Conservation (phyloP, 2,113 vertebrate genomes). For the Saguinus midas region DNA sequence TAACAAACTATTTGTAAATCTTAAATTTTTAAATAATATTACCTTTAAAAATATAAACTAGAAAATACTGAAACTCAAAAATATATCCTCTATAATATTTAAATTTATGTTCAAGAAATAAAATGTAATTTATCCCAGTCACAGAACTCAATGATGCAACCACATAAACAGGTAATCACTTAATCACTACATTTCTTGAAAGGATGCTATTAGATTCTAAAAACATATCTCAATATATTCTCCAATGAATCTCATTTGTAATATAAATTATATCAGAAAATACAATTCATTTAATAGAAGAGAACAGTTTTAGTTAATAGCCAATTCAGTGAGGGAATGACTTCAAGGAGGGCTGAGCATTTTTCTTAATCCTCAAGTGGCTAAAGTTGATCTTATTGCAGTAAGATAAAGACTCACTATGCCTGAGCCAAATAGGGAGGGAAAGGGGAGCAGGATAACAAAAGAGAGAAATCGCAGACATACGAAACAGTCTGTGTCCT, state of each 20-base stretch:
- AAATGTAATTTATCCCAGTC: not conserved
- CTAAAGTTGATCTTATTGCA: not conserved
- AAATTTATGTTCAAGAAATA: not conserved
- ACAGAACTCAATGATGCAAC: not conserved
- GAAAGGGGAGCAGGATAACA: not conserved
- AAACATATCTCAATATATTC: not conserved
- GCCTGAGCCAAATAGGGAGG: not conserved
- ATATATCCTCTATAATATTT: conserved; percentile 19
- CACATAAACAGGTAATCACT: not conserved
- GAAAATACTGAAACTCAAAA: conserved; percentile 63
- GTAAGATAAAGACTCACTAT: not conserved
- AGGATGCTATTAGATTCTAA: not conserved
- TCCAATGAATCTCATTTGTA: not conserved
- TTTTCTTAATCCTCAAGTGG: not conserved
- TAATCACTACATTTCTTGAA: not conserved
- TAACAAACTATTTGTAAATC: conserved; percentile 62
- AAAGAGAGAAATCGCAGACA: conserved; percentile 61
- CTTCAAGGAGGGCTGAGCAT: not conserved
- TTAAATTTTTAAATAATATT: conserved; percentile 76
- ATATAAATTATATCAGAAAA: not conserved
- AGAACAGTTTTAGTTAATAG: not conserved
- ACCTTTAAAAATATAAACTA: conserved; percentile 51
- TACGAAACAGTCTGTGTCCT: conserved; percentile 99
- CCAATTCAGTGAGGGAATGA: not conserved
- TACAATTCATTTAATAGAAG: not conserved